Base-by-base conservation (phyloP, 2,888 invertebrate species). In the Microctonus aethiopoides region DNA sequence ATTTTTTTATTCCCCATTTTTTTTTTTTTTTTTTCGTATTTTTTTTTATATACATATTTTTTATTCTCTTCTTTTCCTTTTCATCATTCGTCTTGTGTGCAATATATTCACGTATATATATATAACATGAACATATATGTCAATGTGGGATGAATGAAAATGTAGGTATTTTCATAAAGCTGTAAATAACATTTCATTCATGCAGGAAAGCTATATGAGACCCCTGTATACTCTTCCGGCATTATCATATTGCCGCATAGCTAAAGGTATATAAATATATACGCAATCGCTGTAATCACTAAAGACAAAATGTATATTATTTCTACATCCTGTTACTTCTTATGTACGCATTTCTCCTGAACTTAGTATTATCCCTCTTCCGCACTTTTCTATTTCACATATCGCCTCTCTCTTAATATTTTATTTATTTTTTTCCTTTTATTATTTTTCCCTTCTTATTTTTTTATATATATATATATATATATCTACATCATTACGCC, bases 171-270 rank as follows among this genome's bases (percentile, higher is more conserved):
- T 80, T 77, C 66, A 67, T 61, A 34, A 57, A 70, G 70, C 32
- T 51, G 69, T 72, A 82, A 82, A 83, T 83, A 80, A 82, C 77
- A 82, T 81, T 83, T 81, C 81, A 83, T 83, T 83, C 78, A 83
- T 80, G 83, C 80, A 82, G 78, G 83, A 82, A 83, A 81, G 79
- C 79, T 80, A 80, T n/a, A n/a, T n/a, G n/a, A 80, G 75, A 78
- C 77, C 75, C 64, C 63, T 78, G 78, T 78, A 75, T 78, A 69
- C 62, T 72, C 73, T 75, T 76, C 76, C 76, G 73, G 73, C 72
- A 72, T 62, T 34, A 34, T 34, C 34, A 67, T 62, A 71, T 77
- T 76, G 76, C 9, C 76, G 67, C 67, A 70, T 72, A 70, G 20
- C 16, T 16, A 22, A 52, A 63, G 29, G n/a, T 46, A 62, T 46